Conservation (phyloP, 2,113 vertebrate species). For the Gallinago jamesoni region DNA sequence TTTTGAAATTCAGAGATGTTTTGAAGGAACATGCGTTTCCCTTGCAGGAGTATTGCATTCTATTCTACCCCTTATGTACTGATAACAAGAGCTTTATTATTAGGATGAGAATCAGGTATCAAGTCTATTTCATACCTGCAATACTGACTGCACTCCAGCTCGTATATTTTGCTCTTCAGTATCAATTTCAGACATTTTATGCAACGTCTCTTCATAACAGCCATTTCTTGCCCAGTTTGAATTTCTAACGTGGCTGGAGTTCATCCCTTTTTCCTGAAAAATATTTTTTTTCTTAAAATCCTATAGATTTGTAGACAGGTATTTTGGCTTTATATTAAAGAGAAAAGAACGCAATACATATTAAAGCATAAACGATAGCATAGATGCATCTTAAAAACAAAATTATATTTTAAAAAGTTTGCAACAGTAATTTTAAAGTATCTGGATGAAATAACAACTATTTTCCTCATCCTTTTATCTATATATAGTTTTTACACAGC, state of each 20-base stretch:
- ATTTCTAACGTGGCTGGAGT: slow-evolving; percentile 73
- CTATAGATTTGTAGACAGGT: not conserved
- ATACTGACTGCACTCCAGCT: slow-evolving; percentile 90
- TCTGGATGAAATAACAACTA: not conserved
- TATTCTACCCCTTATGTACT: not conserved
- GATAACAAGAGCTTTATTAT: not conserved
- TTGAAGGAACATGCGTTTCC: not conserved
- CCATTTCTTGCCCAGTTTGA: slow-evolving; percentile 79
- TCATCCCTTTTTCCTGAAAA: slow-evolving; percentile 78
- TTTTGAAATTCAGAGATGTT: not conserved
- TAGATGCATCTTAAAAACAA: not conserved
- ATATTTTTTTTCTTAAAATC: slow-evolving; percentile 26
- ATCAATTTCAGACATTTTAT: slow-evolving; percentile 80
- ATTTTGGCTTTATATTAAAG: not conserved
- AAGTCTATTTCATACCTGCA: slow-evolving; percentile 82
- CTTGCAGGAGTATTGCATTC: not conserved
- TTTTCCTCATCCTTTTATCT: not conserved
- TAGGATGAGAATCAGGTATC: not conserved
- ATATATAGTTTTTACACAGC: not conserved
- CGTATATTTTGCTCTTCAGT: slow-evolving; percentile 85
- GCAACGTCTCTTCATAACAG: slow-evolving; percentile 77
- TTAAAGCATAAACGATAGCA: not conserved
- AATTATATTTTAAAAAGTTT: not conserved
- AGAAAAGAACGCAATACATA: not conserved
- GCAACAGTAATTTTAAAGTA: not conserved